Conservation (phyloP, 2,888 invertebrate species). For the Azorinus chamasolen region DNA sequence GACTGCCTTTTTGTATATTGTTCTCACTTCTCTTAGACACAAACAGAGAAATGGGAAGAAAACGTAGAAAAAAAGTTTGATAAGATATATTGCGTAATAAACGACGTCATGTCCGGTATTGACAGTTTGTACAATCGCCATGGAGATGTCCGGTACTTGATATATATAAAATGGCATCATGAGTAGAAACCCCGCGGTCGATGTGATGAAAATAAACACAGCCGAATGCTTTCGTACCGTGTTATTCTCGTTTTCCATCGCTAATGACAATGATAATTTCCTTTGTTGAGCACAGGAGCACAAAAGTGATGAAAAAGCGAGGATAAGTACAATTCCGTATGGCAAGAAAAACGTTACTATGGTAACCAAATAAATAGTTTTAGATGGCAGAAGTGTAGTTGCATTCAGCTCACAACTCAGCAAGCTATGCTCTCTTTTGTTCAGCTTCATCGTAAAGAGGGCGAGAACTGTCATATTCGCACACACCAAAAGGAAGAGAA, state of each 20-base stretch:
- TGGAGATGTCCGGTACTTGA: slow-evolving; percentile 42
- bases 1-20: slow-evolving; percentile 41
- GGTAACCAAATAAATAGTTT: slow-evolving; percentile 35
- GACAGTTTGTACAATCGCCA: slow-evolving; percentile 22
- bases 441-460: slow-evolving; percentile 47
- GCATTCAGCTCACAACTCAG: slow-evolving; percentile 29
- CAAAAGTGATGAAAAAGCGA: slow-evolving; percentile 48
- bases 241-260: slow-evolving; percentile 32
- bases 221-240: slow-evolving; percentile 37
- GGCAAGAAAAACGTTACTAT: slow-evolving; percentile 57
- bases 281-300: slow-evolving; percentile 49
- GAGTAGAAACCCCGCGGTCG: slow-evolving; percentile 51
- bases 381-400: slow-evolving; percentile 6
- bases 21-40: slow-evolving; percentile 40
- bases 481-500: slow-evolving; percentile 55
- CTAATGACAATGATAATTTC: slow-evolving; percentile 21
- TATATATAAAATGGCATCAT: slow-evolving; percentile 53
- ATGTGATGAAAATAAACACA: slow-evolving; percentile 50
- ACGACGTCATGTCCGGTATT: slow-evolving; percentile 20
- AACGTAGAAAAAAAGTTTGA: slow-evolving; percentile 47
- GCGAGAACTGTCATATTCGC: slow-evolving; percentile 47
- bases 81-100: slow-evolving; percentile 37
- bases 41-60: slow-evolving; percentile 56
- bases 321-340: slow-evolving; percentile 52
- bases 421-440: slow-evolving; percentile 6